Evolutionary conservation across 2,888 invertebrate genomes (phyloP).

Genomic region (Amphipoea oculea): DNA sequence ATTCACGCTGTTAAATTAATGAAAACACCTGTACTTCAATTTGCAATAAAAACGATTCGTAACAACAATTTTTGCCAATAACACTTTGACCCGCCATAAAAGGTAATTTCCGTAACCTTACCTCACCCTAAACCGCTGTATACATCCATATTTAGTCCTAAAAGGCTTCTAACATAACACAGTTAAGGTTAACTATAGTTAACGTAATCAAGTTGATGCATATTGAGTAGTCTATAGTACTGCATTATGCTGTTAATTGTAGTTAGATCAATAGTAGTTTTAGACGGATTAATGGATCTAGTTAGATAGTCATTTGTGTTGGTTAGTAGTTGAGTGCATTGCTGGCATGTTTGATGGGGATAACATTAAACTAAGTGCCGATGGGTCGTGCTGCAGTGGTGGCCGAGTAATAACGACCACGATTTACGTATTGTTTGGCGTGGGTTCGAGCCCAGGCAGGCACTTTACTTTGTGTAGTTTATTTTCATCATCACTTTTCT

Average conservation of each 20-base stretch:
- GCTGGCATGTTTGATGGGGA: not conserved
- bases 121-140: constrained; percentile 25
- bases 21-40: constrained; percentile 21
- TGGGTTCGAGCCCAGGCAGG: not conserved
- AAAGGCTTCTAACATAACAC: constrained; percentile 53
- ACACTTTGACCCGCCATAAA: constrained; percentile 37
- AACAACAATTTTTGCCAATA: constrained; percentile 21
- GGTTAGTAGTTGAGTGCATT: not conserved
- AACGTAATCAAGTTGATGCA: constrained; percentile 52
- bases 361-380: not conserved
- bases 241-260: not conserved
- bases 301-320: constrained; percentile 14
- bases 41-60: constrained; percentile 31
- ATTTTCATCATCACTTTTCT: not conserved
- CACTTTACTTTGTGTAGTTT: not conserved
- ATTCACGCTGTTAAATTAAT: not conserved
- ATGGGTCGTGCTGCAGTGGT: not conserved
- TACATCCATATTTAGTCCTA: constrained; percentile 19
- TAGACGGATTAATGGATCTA: not conserved
- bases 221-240: not conserved
- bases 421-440: not conserved
- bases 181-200: constrained; percentile 34
- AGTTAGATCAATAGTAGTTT: not conserved
- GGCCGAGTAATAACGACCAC: not conserved
- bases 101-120: constrained; percentile 28